Base-by-base conservation (phyloP, 1,140 invertebrate genomes). In the Macrobrachium nipponense region DNA sequence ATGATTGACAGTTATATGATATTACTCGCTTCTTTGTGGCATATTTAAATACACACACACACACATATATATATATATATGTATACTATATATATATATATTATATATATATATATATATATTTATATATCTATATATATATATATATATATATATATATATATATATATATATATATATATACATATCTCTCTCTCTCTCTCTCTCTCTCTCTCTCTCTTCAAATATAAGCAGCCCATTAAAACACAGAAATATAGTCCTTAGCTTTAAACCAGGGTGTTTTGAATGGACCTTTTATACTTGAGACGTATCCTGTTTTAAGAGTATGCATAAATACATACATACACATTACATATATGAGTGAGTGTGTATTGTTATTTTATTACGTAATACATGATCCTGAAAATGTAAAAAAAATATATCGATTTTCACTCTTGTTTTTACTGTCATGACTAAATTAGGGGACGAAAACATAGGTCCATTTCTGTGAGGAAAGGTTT, bases 81-180 rank as follows among this genome's bases (percentile, higher is more conserved):
- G 12, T 66, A 36, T 36, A 36, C n/a, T 36, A 36, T 36, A 36
- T 36, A 36, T 36, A 1, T 4, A 36, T 36, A 36, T 36, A 4
- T 36, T 36, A 36, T 4, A 36, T 4, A n/a, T 66, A 66, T 66
- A n/a, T 66, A 66, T 5, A n/a, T 66, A 66, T 66, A 66, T 8
- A 66, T 8, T 5, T 8, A 23, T 66, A 23, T 66, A 66, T 66
- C 5, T 66, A 23, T 66, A 66, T 66, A 8, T 23, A 66, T 66
- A 66, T 66, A 66, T 4, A 66, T 8, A 23, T 66, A 66, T 8
- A 66, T 8, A 66, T 8, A 66, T 66, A 8, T 66, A 66, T 23
- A 8, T 66, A 8, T 66, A 66, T 66, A 14, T 66, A 66, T 66
- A 66, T 66, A 66, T 66, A 66, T 66, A 66, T 66, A 66, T 66